These are phyloP conservation scores for Latrodectus elegans DNA, from an alignment of 2,888 invertebrate genomes.

Conservation along the genomic window DNA sequence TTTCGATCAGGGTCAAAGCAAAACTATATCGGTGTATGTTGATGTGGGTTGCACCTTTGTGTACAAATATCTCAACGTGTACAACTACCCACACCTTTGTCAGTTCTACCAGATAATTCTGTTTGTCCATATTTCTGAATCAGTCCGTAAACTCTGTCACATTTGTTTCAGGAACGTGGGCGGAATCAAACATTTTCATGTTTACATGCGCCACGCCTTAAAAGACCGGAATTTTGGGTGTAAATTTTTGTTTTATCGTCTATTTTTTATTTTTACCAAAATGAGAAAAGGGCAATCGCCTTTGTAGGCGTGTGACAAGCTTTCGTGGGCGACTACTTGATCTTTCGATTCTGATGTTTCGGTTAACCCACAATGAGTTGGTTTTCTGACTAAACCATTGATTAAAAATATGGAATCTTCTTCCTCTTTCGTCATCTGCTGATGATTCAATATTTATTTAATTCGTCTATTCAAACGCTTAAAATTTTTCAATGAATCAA, in stretches of 20 bases:
- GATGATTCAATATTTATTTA: too few relatives aligned
- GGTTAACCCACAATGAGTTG: neutral
- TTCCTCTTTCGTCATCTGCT: too few relatives aligned
- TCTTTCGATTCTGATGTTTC: conserved; percentile 2
- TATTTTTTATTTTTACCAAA: neutral
- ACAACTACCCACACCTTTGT: neutral
- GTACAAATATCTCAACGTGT: neutral
- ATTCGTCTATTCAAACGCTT: too few relatives aligned
- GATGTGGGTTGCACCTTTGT: neutral
- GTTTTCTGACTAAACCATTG: neutral
- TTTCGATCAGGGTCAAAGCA: too few relatives aligned
- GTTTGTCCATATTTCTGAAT: neutral
- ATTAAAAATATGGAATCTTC: too few relatives aligned
- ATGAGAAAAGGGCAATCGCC: conserved; percentile 29
- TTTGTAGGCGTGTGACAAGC: conserved; percentile 9
- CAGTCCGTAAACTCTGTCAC: conserved; percentile 11
- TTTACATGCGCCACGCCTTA: conserved; percentile 36
- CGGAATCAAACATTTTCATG: conserved; percentile 31
- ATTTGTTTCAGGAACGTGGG: conserved; percentile 25
- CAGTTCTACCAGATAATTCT: neutral
- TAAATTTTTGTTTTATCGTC: conserved; percentile 6
- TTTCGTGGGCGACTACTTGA: conserved; percentile 13
- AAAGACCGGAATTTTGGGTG: conserved; percentile 34
- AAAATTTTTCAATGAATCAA: too few relatives aligned
- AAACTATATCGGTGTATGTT: too few relatives aligned